Evolutionary conservation across 2,888 invertebrate species (phyloP), one percentile per base, ranked within the genome.

Genomic region (Labia minor): DNA sequence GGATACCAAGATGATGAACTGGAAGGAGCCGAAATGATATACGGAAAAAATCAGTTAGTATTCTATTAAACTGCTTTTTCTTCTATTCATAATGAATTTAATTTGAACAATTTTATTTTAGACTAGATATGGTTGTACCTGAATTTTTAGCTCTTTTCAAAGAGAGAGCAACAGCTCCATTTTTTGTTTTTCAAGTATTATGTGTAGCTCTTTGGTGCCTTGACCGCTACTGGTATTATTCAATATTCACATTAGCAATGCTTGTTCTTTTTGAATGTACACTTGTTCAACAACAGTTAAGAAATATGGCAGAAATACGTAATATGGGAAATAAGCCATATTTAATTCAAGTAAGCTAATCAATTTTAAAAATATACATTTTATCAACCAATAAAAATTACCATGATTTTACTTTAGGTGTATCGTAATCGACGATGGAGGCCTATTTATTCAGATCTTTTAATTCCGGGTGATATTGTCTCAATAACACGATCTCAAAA

Each of bases 161-260:
- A 73, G 99, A 99, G 79, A 83, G 99, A 73, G 99, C 99, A 0
- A 97, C 98, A 0, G 98, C 99, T 0, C 99, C 99, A 1, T 99
- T 99, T 79, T 99, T 99, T 79, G 97, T 99, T 3, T 99, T 99
- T 78, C 99, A 99, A 89, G 94, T 99, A 68, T 98, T 99, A 77
- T 99, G 98, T 75, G 98, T 99, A 63, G 92, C 90, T 11, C 81
- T 99, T 1, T 99, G 99, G 99, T 99, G 99, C 79, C 81, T 99
- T 72, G 99, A 99, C 76, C 96, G 96, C 76, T 98, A 96, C 78
- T 96, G 96, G 96, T 92, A 96, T 77, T 98, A 97, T 78, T 95
- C 95, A 66, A 85, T 98, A 68, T 97, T 98, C 77, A 98, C 98
- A 0, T 84, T 98, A 1, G 84, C 93, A 66, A 97, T 98, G 97